Percentiles rank a stretch among this genome's conserved stretches.
Evolutionary conservation across 2,888 invertebrate genomes (phyloP).

Genomic region (Autographa gamma): DNA sequence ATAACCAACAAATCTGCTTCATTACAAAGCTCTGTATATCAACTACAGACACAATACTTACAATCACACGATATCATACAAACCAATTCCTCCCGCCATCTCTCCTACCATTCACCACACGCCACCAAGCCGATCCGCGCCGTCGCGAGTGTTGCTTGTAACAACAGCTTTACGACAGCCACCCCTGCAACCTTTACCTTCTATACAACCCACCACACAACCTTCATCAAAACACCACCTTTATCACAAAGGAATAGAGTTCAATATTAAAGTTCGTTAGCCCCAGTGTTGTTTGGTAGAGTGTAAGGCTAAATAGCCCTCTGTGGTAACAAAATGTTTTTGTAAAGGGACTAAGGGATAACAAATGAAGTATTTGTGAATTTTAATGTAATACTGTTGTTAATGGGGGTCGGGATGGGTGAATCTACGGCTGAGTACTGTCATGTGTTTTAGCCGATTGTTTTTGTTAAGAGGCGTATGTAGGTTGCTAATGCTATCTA

Average conservation of each 20-base stretch:
- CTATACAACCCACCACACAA: conserved; percentile 31
- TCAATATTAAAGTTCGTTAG: conserved; percentile 8
- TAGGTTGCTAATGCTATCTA: no score
- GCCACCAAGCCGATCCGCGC: conserved; percentile 61
- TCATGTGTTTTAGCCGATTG: not conserved
- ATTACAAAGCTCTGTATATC: no score
- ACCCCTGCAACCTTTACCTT: conserved; percentile 60
- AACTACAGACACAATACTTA: no score
- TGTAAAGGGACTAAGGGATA: conserved; percentile 59
- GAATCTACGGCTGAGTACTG: conserved; percentile 16
- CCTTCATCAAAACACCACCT: not conserved
- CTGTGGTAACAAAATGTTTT: conserved; percentile 64
- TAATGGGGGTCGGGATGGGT: conserved; percentile 27
- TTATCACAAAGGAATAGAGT: not conserved
- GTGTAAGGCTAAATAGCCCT: conserved; percentile 67
- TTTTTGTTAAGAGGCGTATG: not conserved
- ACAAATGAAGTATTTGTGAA: conserved; percentile 54
- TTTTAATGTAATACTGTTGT: conserved; percentile 54
- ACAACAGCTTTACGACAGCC: conserved; percentile 73
- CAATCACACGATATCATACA: not conserved
- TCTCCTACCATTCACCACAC: conserved; percentile 48
- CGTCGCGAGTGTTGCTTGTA: conserved; percentile 74
- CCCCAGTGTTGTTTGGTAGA: no score
- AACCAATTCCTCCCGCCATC: conserved; percentile 17
- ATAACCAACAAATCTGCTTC: no score